phyloP scores from a whole-genome alignment of 2,113 vertebrate species.

The Azemiops feae region DNA sequence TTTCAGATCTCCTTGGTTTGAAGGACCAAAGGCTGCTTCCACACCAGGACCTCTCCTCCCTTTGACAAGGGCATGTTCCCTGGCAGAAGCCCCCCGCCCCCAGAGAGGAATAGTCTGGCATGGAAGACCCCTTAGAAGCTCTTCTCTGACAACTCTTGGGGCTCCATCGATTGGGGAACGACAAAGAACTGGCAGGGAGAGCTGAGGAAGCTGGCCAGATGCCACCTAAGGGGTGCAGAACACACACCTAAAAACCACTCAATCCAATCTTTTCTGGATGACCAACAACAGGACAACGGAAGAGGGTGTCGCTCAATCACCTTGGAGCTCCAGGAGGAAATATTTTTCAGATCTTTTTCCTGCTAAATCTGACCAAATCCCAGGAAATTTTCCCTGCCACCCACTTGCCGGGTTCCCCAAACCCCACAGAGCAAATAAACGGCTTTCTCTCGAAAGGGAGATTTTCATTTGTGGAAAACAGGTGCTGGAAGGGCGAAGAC shows the following conservation, averaged over 20 bases:
- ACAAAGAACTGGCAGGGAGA: background rate
- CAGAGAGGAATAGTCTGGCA: no score
- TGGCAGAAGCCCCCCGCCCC: background rate
- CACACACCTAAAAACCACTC: background rate
- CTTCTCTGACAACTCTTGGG: background rate
- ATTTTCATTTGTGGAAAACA: background rate
- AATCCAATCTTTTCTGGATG: background rate
- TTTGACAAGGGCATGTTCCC: background rate
- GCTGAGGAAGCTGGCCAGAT: background rate
- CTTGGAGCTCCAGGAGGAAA: background rate
- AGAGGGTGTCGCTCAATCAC: background rate
- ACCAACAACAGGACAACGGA: background rate
- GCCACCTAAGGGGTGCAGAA: no score
- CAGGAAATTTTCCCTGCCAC: background rate
- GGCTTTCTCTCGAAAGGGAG: background rate
- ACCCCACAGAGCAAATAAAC: background rate
- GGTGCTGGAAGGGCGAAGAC: accelerated
- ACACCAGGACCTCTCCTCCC: background rate
- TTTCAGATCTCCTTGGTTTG: background rate
- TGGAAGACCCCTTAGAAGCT: background rate
- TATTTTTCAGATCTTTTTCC: background rate
- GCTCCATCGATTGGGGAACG: background rate
- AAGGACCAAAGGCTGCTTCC: background rate
- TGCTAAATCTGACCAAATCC: background rate
- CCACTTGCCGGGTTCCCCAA: background rate